These are phyloP conservation scores for Hypolimnas misippus DNA, from an alignment of 2,888 invertebrate species.

Conservation along the genomic window DNA sequence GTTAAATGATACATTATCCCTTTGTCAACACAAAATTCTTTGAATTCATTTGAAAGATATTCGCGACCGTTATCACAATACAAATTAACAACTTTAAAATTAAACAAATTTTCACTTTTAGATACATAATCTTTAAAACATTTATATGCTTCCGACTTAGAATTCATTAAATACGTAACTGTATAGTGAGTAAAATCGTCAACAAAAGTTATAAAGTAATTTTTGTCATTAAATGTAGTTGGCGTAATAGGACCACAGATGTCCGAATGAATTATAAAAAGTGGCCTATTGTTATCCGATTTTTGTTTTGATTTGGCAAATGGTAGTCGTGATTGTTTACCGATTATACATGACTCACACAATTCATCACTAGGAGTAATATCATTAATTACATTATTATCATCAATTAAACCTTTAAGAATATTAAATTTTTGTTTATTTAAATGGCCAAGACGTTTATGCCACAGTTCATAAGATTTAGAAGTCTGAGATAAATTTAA, in stretches of 20 bases:
- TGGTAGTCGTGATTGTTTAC: neutral
- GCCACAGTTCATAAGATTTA: slow-evolving; percentile 1
- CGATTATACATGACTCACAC: neutral
- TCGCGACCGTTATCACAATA: neutral
- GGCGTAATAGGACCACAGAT: slow-evolving; percentile 1
- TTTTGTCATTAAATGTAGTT: neutral
- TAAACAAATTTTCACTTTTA: slow-evolving; percentile 3
- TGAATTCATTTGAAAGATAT: slow-evolving; percentile 4
- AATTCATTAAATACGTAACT: slow-evolving; percentile 1
- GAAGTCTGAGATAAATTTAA: slow-evolving; percentile 4
- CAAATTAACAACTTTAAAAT: slow-evolving; percentile 2
- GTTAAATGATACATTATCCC: slow-evolving; percentile 7
- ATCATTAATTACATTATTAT: slow-evolving; percentile 1
- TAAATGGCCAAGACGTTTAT: neutral
- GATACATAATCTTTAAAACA: neutral
- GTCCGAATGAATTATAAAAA: slow-evolving; percentile 2
- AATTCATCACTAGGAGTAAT: neutral
- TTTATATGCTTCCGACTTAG: slow-evolving; percentile 2
- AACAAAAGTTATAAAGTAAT: slow-evolving; percentile 2
- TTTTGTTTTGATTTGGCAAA: slow-evolving; percentile 1
- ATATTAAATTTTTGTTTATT: slow-evolving; percentile 23
- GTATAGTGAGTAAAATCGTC: slow-evolving; percentile 5
- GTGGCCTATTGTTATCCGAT: neutral
- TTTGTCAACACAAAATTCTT: slow-evolving; percentile 7
- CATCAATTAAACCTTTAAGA: neutral